Percentiles rank a stretch among this genome's conserved stretches.
Conservation (phyloP, 2,113 vertebrate species). For the human (Homo sapiens) region DNA sequence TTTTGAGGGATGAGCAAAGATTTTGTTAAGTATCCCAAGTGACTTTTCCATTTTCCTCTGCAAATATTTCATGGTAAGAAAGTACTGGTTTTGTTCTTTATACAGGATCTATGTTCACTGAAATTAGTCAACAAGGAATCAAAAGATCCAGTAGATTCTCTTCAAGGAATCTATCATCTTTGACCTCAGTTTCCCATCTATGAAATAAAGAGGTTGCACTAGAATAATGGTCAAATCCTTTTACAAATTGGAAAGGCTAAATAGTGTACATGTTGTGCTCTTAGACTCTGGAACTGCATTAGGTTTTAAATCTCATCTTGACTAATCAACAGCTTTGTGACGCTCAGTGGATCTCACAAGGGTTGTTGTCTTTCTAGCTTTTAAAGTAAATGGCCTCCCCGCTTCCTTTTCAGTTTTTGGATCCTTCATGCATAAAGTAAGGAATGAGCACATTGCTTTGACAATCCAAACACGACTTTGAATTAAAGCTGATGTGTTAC, state of each 20-base stretch:
- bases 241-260: neutral
- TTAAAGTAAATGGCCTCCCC: neutral
- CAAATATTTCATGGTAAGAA: neutral
- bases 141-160: neutral
- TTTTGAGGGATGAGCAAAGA: neutral
- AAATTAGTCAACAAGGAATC: neutral
- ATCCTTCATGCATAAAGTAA: neutral
- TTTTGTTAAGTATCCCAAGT: neutral
- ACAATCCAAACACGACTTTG: neutral
- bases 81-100: neutral
- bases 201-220: neutral
- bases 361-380: neutral
- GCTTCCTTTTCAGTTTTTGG: neutral
- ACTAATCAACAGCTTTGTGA: neutral
- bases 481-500: neutral
- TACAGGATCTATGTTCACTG: neutral
- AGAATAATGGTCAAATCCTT: neutral
- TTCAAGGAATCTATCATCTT: neutral
- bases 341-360: neutral
- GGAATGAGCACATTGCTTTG: neutral
- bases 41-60: neutral
- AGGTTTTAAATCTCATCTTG: neutral
- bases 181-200: neutral
- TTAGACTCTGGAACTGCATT: neutral
- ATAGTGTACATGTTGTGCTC: rapidly evolving